Conservation (phyloP, 2,113 vertebrate species). For the Hippocampus mohnikei region DNA sequence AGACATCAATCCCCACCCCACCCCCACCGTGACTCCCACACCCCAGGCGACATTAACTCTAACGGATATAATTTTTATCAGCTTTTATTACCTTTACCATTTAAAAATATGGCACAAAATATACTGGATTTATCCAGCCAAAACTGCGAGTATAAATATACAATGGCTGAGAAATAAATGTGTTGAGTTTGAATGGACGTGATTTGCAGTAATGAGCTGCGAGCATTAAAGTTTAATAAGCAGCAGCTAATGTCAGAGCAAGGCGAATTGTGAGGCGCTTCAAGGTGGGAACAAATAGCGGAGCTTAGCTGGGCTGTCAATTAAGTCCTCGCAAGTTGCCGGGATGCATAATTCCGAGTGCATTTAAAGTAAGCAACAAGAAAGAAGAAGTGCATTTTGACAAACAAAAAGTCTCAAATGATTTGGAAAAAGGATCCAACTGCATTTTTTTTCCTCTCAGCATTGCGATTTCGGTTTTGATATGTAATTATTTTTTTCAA, state of each 20-base stretch:
- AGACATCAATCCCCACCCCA: constrained; percentile 16
- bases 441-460: too few relatives aligned
- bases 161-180: constrained; percentile 50
- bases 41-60: constrained; percentile 16
- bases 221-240: constrained; percentile 74
- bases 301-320: constrained; percentile 61
- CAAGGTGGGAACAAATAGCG: constrained; percentile 67
- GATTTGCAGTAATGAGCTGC: constrained; percentile 72
- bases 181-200: constrained; percentile 54
- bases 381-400: constrained; percentile 29
- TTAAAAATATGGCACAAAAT: constrained; percentile 52
- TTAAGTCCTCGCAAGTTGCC: constrained; percentile 49
- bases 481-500: too few relatives aligned
- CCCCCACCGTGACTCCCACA: too few relatives aligned
- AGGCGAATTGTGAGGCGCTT: constrained; percentile 59
- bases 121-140: constrained; percentile 45
- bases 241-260: constrained; percentile 64
- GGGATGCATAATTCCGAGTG: constrained; percentile 26
- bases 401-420: not conserved
- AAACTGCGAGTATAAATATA: constrained; percentile 36
- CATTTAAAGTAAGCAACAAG: constrained; percentile 32
- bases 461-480: too few relatives aligned
- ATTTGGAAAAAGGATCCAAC: too few relatives aligned
- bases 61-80: constrained; percentile 51
- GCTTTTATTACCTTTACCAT: constrained; percentile 61